Evolutionary conservation across 2,113 vertebrate species (phyloP), one percentile per base, ranked within the genome.

Genomic region (Sorex araneus): DNA sequence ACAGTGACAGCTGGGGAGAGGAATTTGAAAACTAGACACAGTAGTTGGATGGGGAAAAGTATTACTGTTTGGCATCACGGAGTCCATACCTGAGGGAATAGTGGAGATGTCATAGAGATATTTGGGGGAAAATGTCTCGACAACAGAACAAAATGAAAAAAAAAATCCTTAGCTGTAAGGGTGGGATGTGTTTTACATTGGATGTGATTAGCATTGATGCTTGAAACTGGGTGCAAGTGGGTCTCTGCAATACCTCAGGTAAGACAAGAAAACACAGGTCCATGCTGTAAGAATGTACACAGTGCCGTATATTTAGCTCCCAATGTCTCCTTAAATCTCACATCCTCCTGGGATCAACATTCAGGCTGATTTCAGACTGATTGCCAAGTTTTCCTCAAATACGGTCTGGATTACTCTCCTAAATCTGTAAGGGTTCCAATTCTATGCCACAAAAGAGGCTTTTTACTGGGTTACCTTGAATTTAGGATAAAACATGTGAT

Each of bases 391-490:
- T 76, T 64, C 13, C 7, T 40, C 66, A 84, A 78, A 57, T 57
- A 66, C 21, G 15, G 5, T 69, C 67, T 60, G 60, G 23, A 34
- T 67, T 18, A 28, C 30, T 6, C 16, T 30, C 34, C 8, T 23
- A 23, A 23, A 12, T 6, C 34, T 89, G 67, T 28, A 88, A 47
- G 25, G 16, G n/a, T 69, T 84, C 27, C 1, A 3, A 84, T 64
- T 78, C n/a, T n/a, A 12, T 47, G n/a, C 40, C 16, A 43, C n/a
- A 30, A 57, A 86, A 69, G 28, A 23, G 34, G 47, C 3, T 50
- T 90, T 93, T 89, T 75, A 27, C n/a, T 75, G 69, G 30, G 54
- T 43, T 40, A 43, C 34, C 47, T 64, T 79, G 57, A 85, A 23
- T 45, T 93, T 74, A 67, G 25, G 30, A 60, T 85, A 45, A 25